Percentiles rank a stretch among this genome's conserved stretches.
Conservation (phyloP, 1,140 invertebrate genomes). For the Sycophaga agraensis region DNA sequence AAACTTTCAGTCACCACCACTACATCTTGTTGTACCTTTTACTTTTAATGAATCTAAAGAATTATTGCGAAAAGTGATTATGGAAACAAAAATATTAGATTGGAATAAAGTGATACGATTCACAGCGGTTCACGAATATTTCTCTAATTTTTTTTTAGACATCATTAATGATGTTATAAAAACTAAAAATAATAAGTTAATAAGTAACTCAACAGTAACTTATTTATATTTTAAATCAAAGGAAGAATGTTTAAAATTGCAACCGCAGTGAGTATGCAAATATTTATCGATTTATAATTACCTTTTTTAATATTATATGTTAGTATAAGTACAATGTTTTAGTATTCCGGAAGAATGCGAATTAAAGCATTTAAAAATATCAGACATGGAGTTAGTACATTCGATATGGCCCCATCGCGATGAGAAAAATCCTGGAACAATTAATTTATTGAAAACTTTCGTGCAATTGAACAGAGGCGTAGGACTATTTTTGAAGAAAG, state of each 20-base stretch:
- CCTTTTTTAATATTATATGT: too few relatives aligned
- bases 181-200: too few relatives aligned
- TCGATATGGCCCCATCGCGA: neutral
- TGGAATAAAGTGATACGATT: neutral
- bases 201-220: too few relatives aligned
- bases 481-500: neutral
- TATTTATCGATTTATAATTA: neutral
- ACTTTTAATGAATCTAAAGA: neutral
- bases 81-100: neutral
- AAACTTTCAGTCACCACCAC: too few relatives aligned
- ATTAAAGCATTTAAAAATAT: neutral
- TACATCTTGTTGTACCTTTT: too few relatives aligned
- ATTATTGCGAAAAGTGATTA: neutral
- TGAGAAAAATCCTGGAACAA: too few relatives aligned
- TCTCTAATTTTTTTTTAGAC: neutral
- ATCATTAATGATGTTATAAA: too few relatives aligned
- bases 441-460: neutral
- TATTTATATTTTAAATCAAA: slow-evolving; percentile 26
- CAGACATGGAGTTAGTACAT: neutral
- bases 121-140: neutral
- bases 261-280: neutral
- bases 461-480: neutral
- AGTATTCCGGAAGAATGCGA: slow-evolving; percentile 2
- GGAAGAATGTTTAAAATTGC: slow-evolving; percentile 16
- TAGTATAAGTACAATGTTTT: too few relatives aligned